Conservation (phyloP, 2,888 invertebrate species). For the Caenorhabditis sp. region DNA sequence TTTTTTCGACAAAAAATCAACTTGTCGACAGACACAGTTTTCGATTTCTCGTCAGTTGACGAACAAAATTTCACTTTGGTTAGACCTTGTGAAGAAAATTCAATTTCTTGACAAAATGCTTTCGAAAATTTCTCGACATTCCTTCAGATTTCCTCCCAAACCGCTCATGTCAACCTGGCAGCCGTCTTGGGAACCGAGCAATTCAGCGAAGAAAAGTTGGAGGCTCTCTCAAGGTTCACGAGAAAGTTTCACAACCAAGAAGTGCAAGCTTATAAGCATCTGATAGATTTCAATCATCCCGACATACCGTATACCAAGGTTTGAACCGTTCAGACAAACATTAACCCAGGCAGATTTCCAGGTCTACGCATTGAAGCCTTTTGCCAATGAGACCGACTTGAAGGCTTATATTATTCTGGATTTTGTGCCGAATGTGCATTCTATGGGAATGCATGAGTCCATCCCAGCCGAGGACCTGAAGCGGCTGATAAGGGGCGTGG, state of each 20-base stretch:
- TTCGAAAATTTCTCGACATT: too few relatives aligned
- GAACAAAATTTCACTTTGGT: too few relatives aligned
- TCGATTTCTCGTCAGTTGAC: too few relatives aligned
- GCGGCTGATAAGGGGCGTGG: slow-evolving; percentile 17
- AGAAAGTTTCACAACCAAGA: slow-evolving; percentile 30
- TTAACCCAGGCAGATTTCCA: background rate
- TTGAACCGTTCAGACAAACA: too few relatives aligned
- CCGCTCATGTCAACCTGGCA: background rate
- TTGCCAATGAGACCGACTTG: slow-evolving; percentile 11
- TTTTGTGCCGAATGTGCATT: slow-evolving; percentile 32
- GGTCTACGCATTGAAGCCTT: slow-evolving; percentile 33
- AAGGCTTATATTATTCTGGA: slow-evolving; percentile 32
- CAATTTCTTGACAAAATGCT: too few relatives aligned
- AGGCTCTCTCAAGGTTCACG: background rate
- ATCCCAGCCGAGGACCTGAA: slow-evolving; percentile 24
- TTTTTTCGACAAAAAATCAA: too few relatives aligned
- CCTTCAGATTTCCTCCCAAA: slow-evolving; percentile 47
- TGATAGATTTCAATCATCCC: slow-evolving; percentile 30
- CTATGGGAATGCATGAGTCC: slow-evolving; percentile 21
- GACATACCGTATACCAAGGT: slow-evolving; percentile 48
- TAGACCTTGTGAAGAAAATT: too few relatives aligned
- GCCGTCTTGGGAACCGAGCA: background rate
- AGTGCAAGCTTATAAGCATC: slow-evolving; percentile 24
- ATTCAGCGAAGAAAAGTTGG: slow-evolving; percentile 22
- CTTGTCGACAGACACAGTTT: too few relatives aligned